A percentile compares a stretch with the other conserved stretches of the same genome.
phyloP scores from a whole-genome alignment of 2,113 vertebrate species.

The Octodon degus region DNA sequence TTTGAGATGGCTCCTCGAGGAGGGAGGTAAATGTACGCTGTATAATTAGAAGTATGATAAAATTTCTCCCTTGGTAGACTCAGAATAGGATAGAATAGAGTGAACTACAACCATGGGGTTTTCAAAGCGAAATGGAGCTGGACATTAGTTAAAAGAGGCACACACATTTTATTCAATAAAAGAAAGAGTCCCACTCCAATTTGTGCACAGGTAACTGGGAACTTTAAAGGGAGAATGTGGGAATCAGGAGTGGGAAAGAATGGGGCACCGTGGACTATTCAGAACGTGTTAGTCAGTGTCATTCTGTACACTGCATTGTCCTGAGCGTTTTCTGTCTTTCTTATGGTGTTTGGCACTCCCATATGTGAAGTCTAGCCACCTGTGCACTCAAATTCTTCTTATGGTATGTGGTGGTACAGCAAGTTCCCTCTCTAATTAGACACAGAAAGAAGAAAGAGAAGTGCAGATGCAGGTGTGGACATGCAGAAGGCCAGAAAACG shows the following conservation, averaged over 20 bases:
- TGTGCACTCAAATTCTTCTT: not conserved
- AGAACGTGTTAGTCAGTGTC: not conserved
- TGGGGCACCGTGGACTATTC: no score
- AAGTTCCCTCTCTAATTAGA: slow-evolving; percentile 2
- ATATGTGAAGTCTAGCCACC: not conserved
- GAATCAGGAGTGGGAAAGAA: not conserved
- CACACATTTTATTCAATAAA: not conserved
- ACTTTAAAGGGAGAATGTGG: not conserved
- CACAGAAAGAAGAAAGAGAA: not conserved
- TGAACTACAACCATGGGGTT: not conserved
- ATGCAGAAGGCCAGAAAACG: not conserved
- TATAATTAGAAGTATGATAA: not conserved
- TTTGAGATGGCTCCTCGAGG: not conserved
- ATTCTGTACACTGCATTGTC: not conserved
- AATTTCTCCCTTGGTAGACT: not conserved
- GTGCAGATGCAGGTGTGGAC: not conserved
- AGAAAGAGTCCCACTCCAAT: not conserved
- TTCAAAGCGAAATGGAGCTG: not conserved
- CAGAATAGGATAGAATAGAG: not conserved
- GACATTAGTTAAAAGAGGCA: not conserved
- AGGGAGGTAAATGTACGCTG: not conserved
- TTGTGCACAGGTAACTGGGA: not conserved
- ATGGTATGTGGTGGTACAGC: no score
- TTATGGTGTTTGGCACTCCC: not conserved
- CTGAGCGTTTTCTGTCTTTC: not conserved